Evolutionary conservation across 2,888 invertebrate genomes (phyloP), one percentile per base, ranked within the genome.

Genomic region (Junonia oenone): DNA sequence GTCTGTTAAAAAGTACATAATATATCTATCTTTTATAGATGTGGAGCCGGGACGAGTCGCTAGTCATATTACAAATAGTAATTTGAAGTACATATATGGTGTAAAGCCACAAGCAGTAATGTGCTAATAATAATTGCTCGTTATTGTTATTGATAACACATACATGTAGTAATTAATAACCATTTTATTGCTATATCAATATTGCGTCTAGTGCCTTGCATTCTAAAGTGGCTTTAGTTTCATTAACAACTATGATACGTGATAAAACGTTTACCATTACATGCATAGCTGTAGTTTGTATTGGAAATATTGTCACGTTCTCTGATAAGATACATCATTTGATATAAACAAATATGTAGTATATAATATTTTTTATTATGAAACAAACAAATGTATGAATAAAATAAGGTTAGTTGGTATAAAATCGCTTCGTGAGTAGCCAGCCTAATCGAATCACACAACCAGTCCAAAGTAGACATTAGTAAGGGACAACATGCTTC

Each of bases 401-500:
- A n/a, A n/a, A 2, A n/a, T 19, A 9, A 11, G 29, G 29, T 29
- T 29, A 19, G 3, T 26, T 4, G 15, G n/a, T 5, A n/a, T 8
- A 1, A 45, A 51, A 40, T 27, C 31, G 49, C 29, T 26, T 6
- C 31, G 51, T 57, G n/a, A 45, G 52, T 35, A 47, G 19, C n/a
- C 19, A 19, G 43, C 59, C 49, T 58, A 45, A 58, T 15, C 22
- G 40, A 46, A 46, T 55, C 33, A 54, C 37, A 47, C 58, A 52
- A 54, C 54, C 48, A 51, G 45, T 55, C 55, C 48, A 57, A 63
- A 61, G 61, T 63, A 60, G 59, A 60, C 51, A 58, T 59, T 63
- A 51, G 63, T 59, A 61, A 61, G 62, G 58, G 66, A 61, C 63
- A 59, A 65, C 64, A 62, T 56, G 60, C 57, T 65, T 63, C 63